Evolutionary conservation across 1,140 invertebrate genomes (phyloP), one percentile per base, ranked within the genome.

Genomic region (Gryllus bimaculatus): DNA sequence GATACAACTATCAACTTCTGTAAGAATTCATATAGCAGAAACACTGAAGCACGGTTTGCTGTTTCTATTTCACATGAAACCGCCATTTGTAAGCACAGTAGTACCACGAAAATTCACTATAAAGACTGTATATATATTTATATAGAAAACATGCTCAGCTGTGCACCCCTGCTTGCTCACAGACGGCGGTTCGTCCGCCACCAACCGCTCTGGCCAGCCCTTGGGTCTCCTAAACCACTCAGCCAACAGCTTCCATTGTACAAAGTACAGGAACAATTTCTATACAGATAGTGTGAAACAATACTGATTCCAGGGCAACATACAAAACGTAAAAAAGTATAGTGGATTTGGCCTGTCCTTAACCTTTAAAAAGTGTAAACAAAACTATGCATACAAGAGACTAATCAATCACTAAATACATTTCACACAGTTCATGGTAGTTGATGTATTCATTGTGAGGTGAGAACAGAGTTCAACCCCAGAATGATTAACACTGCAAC

Each of bases 241-340:
- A 66, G 10, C 54, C 54, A 66, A 66, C 54, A 66, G 54, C 54
- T 66, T 66, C 54, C 54, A 18, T 66, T 66, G 54, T 66, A 66
- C 54, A 66, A 66, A 66, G 54, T 66, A 66, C 54, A 66, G 54
- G 54, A 66, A 66, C 54, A 66, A 66, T 66, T 66, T 66, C 10
- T 13, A 10, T 66, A 66, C 2, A 66, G 54, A 66, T 66, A 66
- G 54, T 66, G 54, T 66, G 54, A 66, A 66, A 66, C 54, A 66
- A 66, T 66, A 66, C 54, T 66, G 54, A 66, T 66, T 66, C 18
- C 18, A 13, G 54, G 54, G 54, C 18, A 66, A 66, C 54, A 66
- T 66, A 66, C 54, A 66, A 66, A 66, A 66, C 54, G 54, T 66
- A 66, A 66, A 66, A 66, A 66, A 66, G 54, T 66, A 66, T 66